These are phyloP conservation scores for Schlechtendalia chinensis DNA, from an alignment of 1,140 invertebrate genomes.

Conservation along the genomic window DNA sequence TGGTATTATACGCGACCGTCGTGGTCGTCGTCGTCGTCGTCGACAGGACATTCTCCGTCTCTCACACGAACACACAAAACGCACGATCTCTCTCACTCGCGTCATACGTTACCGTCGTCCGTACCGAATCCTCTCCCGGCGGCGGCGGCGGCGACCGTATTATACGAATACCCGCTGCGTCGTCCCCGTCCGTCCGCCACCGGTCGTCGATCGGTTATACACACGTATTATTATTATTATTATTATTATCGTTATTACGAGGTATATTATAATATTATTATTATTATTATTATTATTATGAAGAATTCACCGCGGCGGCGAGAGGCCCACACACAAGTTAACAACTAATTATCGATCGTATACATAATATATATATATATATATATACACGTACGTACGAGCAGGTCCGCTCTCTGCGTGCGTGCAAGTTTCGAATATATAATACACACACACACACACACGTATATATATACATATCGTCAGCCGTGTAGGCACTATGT, in stretches of 20 bases:
- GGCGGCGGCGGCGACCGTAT: neutral
- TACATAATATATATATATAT: neutral
- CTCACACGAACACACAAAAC: too few relatives aligned
- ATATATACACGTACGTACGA: neutral
- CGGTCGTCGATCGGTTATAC: constrained; percentile 1
- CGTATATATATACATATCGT: neutral
- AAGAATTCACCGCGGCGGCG: neutral
- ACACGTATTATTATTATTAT: neutral
- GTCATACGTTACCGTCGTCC: too few relatives aligned
- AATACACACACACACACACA: too few relatives aligned
- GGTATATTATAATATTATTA: constrained; percentile 2
- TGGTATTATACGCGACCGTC: neutral
- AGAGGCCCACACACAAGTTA: constrained; percentile 43
- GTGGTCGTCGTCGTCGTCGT: neutral
- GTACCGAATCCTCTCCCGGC: too few relatives aligned
- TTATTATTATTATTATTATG: neutral
- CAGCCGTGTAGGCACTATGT: too few relatives aligned
- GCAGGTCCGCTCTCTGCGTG: neutral
- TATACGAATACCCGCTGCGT: constrained; percentile 29
- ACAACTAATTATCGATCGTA: constrained; percentile 41
- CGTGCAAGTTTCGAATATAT: neutral
- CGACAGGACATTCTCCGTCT: neutral
- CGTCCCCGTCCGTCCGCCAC: neutral
- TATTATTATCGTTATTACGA: neutral
- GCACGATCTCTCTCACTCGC: too few relatives aligned